Evolutionary conservation across 2,113 vertebrate species (phyloP).

Genomic region (Cheilinus undulatus): DNA sequence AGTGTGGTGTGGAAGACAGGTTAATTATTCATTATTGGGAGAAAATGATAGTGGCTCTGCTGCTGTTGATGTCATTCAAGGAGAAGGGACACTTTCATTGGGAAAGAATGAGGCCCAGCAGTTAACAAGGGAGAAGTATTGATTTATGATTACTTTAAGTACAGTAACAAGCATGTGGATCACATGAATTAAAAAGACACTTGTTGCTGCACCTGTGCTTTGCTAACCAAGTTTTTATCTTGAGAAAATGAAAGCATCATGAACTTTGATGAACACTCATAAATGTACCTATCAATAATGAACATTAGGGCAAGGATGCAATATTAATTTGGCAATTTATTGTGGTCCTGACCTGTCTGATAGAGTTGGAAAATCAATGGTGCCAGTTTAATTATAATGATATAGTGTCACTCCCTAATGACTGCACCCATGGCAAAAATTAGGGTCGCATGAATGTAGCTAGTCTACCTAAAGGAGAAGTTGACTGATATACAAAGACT

Average conservation of each 20-base stretch:
- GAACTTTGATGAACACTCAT: too few relatives aligned
- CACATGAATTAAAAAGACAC: background rate
- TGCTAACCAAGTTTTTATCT: background rate
- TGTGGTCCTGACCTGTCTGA: too few relatives aligned
- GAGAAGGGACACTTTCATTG: slow-evolving; percentile 26
- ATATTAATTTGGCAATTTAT: too few relatives aligned
- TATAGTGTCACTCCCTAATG: too few relatives aligned
- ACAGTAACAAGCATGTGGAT: slow-evolving; percentile 4
- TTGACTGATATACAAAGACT: too few relatives aligned
- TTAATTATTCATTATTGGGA: slow-evolving; percentile 58
- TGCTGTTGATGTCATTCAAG: slow-evolving; percentile 33
- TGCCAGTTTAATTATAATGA: too few relatives aligned
- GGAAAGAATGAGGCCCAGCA: slow-evolving; percentile 38
- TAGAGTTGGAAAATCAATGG: too few relatives aligned
- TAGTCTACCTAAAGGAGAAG: too few relatives aligned
- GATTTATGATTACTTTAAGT: slow-evolving; percentile 47
- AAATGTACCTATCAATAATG: background rate
- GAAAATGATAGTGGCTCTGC: slow-evolving; percentile 33
- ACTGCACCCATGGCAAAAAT: too few relatives aligned
- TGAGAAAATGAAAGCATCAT: background rate
- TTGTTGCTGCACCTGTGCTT: background rate
- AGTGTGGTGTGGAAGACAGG: slow-evolving; percentile 19
- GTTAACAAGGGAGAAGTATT: slow-evolving; percentile 29
- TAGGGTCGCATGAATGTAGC: too few relatives aligned
- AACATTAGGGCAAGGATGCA: too few relatives aligned